Base-by-base conservation (phyloP, 1,140 invertebrate genomes). In the Calephelis nemesis region DNA sequence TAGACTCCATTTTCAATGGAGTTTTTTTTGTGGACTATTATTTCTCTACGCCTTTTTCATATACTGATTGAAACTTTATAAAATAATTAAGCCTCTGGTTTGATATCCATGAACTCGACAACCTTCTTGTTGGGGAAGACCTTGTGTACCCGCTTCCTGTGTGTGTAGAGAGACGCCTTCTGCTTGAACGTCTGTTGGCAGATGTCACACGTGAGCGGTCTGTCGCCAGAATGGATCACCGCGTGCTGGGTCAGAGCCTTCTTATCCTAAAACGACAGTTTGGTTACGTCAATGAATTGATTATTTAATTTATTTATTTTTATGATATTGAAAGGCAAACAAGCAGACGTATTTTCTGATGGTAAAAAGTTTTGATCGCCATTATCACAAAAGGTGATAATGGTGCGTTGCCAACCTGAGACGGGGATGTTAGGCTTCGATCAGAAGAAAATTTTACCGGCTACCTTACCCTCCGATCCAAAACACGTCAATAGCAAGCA, bases 101-200 rank as follows among this genome's bases (percentile, higher is more conserved):
- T 65, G 13, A 12, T 69, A 0, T 86, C 83, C 79, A 89, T 88
- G 47, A 83, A 90, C 39, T 88, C 78, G 0, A 90, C 78, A 0
- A 77, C 72, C 7, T 72, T 67, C 30, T 84, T 84, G 0, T 63
- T 62, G 0, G 86, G 82, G 7, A 76, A 73, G 10, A 87, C 74
- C 54, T 90, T 88, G 62, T 90, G 88, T 0, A 90, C 86, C 4
- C 88, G 50, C 50, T 86, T 86, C 19, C 77, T 76, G 64, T 91
- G 88, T 1, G 85, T 89, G 65, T 91, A 89, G 0, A 91, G 62
- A 0, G 88, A 89, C 0, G 88, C 88, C 45, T 88, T 89, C 15
- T 91, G 88, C 42, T 88, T 89, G 79, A 91, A 91, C 0, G 82
- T 85, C 62, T 86, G 87, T 1, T 82, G 74, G 52, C 88, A 91